phyloP scores from a whole-genome alignment of 1,140 invertebrate species.

The Physella acuta region DNA sequence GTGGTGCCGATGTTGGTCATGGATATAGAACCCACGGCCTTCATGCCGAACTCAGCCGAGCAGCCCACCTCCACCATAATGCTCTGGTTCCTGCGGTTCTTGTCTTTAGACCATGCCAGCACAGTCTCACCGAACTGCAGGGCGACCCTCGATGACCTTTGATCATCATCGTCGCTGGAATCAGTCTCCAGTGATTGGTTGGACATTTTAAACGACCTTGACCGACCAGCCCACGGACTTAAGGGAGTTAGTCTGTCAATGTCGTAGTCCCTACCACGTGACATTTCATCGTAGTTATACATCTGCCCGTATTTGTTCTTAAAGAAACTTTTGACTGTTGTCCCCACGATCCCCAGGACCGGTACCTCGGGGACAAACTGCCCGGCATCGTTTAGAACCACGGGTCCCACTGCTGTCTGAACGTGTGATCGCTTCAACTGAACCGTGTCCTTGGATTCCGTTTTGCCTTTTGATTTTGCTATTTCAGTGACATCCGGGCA shows the following conservation, averaged over 20 bases:
- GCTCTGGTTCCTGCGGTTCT: slow-evolving; percentile 1
- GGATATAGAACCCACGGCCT: background rate
- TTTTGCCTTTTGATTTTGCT: too few species aligned
- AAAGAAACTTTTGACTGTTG: too few species aligned
- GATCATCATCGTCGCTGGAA: too few species aligned
- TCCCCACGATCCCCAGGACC: slow-evolving; percentile 1
- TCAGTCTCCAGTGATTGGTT: background rate
- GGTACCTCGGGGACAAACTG: background rate
- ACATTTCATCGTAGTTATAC: background rate
- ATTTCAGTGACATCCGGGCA: slow-evolving; percentile 21
- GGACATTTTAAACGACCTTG: background rate
- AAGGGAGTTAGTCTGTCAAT: background rate
- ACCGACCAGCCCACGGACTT: background rate
- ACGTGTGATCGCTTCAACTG: too few species aligned
- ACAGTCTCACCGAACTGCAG: background rate
- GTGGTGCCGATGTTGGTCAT: slow-evolving; percentile 15
- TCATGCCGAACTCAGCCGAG: slow-evolving; percentile 5
- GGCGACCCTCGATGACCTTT: background rate
- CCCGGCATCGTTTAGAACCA: too few species aligned
- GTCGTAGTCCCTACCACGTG: too few species aligned
- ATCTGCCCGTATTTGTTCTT: background rate
- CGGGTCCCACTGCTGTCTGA: too few species aligned
- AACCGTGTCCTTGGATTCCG: too few species aligned
- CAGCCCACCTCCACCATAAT: slow-evolving; percentile 14
- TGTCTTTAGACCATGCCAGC: slow-evolving; percentile 3